Evolutionary conservation across 2,797 vertebrate species (phyloP), one percentile per base, ranked within the genome.

Genomic region (Pantherophis vulpinus): DNA sequence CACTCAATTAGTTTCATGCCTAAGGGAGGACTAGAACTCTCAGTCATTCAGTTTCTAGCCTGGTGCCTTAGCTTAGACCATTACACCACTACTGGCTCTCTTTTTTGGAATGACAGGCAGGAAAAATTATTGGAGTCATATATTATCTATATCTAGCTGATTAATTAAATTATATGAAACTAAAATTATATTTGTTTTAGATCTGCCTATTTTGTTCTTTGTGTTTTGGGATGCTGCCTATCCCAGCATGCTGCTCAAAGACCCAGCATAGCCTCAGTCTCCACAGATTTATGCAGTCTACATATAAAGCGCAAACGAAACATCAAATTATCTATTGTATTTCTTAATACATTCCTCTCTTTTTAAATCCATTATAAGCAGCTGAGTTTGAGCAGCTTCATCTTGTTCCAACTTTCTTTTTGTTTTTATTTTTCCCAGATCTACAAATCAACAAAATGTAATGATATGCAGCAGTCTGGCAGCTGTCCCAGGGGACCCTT

Each of bases 381-480:
- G 56, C 94, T 95, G 89, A 94, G 27, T 4, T 25, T 83, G 94
- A 79, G 47, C 74, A 91, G 74, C 93, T 94, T 94, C 92, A 91
- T 95, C 66, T 95, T 70, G 93, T 96, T 63, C 92, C 32, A 56
- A 23, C 61, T 59, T 27, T 0, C 54, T 16, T 83, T 12, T 79
- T 42, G 89, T 86, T 95, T 92, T 94, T 94, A 91, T 89, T 37
- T 79, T 87, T 92, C 91, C 88, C 97, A 99, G 99, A 99, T 99
- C 97, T 99, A 99, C 96, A 99, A 99, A 96, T 99, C 99, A 95
- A 99, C 99, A 91, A 99, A 99, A 98, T 99, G 99, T 97, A 99
- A 99, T 86, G 99, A 99, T 95, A 99, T 99, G 98, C 99, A 99
- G 97, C 99, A 99, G 98, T 98, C 98, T 90, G 99, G 99, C 96